These are phyloP conservation scores for Eriosoma lanigerum DNA, from an alignment of 1,140 invertebrate genomes.

Conservation along the genomic window DNA sequence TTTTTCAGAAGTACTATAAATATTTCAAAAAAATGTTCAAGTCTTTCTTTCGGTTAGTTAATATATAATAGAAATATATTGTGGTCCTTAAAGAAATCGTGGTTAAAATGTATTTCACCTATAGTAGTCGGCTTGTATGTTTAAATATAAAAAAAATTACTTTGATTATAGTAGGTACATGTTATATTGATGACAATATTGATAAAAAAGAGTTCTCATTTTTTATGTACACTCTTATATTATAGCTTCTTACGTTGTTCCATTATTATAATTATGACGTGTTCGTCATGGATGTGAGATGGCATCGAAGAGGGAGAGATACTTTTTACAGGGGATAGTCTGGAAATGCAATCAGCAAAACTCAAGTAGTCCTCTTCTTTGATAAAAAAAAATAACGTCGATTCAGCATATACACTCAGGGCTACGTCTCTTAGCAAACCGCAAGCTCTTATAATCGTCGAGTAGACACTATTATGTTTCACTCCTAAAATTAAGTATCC, in stretches of 20 bases:
- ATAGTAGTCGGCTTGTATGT: too few relatives aligned
- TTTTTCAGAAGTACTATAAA: too few relatives aligned
- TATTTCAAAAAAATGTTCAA: too few relatives aligned
- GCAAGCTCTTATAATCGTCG: constrained; percentile 8
- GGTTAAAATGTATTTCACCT: too few relatives aligned
- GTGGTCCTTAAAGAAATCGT: too few relatives aligned
- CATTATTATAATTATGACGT: constrained; percentile 21
- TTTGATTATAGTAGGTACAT: neutral
- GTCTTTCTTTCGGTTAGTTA: too few relatives aligned
- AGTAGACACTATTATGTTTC: constrained; percentile 22
- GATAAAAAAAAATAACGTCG: constrained; percentile 23
- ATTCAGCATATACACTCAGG: constrained; percentile 15
- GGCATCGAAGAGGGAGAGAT: neutral
- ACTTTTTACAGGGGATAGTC: neutral
- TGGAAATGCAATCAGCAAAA: constrained; percentile 36
- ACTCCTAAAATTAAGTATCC: neutral
- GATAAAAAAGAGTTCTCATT: neutral
- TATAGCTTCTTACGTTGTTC: neutral
- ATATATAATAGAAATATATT: too few relatives aligned
- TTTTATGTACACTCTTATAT: neutral
- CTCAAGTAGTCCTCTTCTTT: constrained; percentile 34
- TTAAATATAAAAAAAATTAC: neutral
- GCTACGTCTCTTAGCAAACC: neutral
- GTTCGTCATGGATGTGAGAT: neutral
- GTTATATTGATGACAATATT: neutral